phyloP scores from a whole-genome alignment of 2,888 invertebrate genomes.

The Leucozona laternaria region DNA sequence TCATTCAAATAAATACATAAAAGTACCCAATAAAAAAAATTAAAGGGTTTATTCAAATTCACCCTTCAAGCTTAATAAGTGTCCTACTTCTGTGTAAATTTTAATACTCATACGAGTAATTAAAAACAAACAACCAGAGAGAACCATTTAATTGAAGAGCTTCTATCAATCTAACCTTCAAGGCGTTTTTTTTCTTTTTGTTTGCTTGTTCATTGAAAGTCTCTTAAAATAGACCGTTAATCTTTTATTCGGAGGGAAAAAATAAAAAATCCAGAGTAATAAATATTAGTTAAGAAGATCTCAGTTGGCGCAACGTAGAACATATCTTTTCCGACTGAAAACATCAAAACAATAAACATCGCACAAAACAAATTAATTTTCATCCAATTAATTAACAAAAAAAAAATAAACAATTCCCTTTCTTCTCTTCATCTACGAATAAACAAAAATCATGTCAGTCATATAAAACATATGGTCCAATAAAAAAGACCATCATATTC shows the following conservation, averaged over 20 bases:
- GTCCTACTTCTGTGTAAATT: background rate
- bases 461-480: conserved; percentile 2
- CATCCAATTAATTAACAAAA: conserved; percentile 35
- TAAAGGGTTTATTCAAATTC: background rate
- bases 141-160: conserved; percentile 25
- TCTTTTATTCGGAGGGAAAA: conserved; percentile 9
- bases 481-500: background rate
- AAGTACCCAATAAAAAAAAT: background rate
- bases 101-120: background rate
- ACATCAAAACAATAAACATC: conserved; percentile 29
- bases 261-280: conserved; percentile 14
- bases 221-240: conserved; percentile 34
- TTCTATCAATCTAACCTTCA: conserved; percentile 36
- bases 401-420: background rate
- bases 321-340: conserved; percentile 15
- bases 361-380: conserved; percentile 46
- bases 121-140: conserved; percentile 6
- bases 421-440: background rate
- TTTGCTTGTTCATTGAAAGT: conserved; percentile 1
- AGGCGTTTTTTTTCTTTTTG: background rate
- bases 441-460: conserved; percentile 27
- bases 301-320: background rate
- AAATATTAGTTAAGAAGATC: conserved; percentile 30
- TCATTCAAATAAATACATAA: too few relatives aligned
- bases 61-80: background rate